phyloP scores from a whole-genome alignment of 2,113 vertebrate species.

The Melanocharis versteri region DNA sequence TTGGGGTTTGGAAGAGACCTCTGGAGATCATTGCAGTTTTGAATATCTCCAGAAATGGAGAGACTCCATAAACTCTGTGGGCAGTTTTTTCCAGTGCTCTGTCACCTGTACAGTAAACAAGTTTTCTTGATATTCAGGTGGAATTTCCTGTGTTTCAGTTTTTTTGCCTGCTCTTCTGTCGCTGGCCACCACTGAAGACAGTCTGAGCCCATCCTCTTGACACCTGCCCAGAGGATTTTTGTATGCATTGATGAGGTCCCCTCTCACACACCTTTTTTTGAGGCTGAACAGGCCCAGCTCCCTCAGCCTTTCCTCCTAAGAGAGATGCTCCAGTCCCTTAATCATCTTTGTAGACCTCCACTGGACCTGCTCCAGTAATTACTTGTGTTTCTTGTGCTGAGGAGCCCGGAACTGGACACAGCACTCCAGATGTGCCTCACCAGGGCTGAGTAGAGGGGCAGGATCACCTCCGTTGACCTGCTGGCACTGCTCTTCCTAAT shows the following conservation, averaged over 20 bases:
- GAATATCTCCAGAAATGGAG: neutral
- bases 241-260: fast-evolving
- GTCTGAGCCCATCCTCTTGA: neutral
- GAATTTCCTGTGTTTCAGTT: neutral
- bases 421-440: too few species aligned
- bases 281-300: neutral
- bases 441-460: neutral
- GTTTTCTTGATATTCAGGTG: neutral
- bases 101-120: neutral
- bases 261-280: too few species aligned
- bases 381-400: neutral
- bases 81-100: neutral
- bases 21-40: neutral
- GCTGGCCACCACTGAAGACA: neutral
- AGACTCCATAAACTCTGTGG: too few species aligned
- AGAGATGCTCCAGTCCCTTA: too few species aligned
- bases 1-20: neutral
- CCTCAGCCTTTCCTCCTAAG: neutral
- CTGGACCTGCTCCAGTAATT: neutral
- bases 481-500: neutral
- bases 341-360: neutral
- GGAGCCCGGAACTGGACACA: neutral
- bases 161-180: neutral
- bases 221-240: too few species aligned
- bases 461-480: neutral